Evolutionary conservation across 2,797 vertebrate species (phyloP), one percentile per base, ranked within the genome.

Genomic region (Mycteria americana): DNA sequence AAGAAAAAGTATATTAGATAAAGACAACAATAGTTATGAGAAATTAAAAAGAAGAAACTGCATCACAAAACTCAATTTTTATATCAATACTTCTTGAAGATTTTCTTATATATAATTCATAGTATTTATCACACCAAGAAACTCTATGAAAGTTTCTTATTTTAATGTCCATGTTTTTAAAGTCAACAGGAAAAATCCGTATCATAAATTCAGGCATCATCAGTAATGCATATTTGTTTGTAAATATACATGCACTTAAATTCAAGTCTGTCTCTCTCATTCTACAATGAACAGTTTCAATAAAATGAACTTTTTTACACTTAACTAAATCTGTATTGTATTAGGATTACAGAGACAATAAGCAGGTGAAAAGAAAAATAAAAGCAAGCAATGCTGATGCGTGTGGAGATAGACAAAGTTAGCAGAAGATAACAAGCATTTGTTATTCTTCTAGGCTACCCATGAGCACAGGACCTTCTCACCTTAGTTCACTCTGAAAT

Each of bases 1-100:
- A 95, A 85, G 89, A 89, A 95, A 77, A 91, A 85, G 51, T 57
- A 9, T 37, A 77, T 69, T 92, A 92, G 10, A 68, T 22, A 93
- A 91, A 95, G 74, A 91, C 6, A 10, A 76, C 6, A 9, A 79
- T 35, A 53, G 60, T 68, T 62, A 80, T 9, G 17, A 76, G 21
- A 75, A 59, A 67, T 72, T 68, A 50, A 88, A 76, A 73, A 88
- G 27, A 89, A 70, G 21, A 82, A 74, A 73, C 5, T 43, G 15
- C 21, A 85, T 7, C 21, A 45, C 3, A 74, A 74, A 54, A 10
- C 10, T 74, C 7, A 33, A 41, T 64, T 88, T 89, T 54, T 76
- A 30, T 23, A 63, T 57, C 33, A 87, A 48, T 35, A 59, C 7
- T 54, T 87, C 39, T 27, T 82, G 46, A 85, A 60, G 33, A 46